Evolutionary conservation across 1,140 invertebrate genomes (phyloP), one percentile per base, ranked within the genome.

Genomic region (Drosophila sucinea): DNA sequence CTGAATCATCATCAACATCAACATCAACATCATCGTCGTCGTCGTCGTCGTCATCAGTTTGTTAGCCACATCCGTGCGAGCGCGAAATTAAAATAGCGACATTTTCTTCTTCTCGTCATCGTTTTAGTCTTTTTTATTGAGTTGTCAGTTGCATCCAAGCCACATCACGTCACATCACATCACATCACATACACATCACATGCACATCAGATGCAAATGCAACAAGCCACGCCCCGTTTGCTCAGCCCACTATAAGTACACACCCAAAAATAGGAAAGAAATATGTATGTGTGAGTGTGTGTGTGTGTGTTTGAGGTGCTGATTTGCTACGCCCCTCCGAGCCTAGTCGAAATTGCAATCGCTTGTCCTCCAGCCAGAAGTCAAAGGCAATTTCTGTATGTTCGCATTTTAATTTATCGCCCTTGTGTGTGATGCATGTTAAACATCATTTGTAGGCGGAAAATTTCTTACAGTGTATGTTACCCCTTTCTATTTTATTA

Each of bases 81-180:
- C 61, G 67, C 68, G 64, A 69, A 82, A 83, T 80, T 71, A 82
- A 83, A 86, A 83, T 83, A 87, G 83, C 83, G 84, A 87, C 83
- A 87, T 86, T 86, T 51, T 51, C 4, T 23, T 27, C 44, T 23
- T 27, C 44, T 51, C 44, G 27, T 10, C 44, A 51, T 10, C 44
- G 44, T 27, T 51, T 51, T 51, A 51, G 44, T 27, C 23, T 25
- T 51, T 51, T 51, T 86, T 86, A 86, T 86, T 86, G 79, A 86
- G 83, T 87, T 86, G 83, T 86, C 83, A 86, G 83, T 75, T 83
- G 76, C 76, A 69, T 62, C 55, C 77, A 79, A 60, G 44, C 17
- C 67, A 86, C 82, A 85, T 85, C 35, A 35, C 5, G 44, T 11
- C 44, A 51, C 44, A 51, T 47, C 17, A 47, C 6, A 6, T 51